Evolutionary conservation across 1,140 invertebrate species (phyloP).

Genomic region (Aphis gossypii): DNA sequence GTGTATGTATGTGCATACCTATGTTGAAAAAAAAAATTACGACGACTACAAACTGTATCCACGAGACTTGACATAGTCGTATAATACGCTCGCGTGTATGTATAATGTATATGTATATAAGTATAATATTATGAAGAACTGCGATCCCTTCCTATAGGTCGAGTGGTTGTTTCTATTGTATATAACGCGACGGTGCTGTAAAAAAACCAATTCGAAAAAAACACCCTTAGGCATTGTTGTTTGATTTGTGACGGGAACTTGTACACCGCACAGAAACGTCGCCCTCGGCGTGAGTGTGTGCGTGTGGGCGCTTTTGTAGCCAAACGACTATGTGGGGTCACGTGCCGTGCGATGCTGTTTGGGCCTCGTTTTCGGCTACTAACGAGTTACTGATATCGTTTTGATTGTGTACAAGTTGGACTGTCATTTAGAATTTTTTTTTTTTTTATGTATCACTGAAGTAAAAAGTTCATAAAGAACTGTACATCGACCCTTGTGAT

Average conservation of each 20-base stretch:
- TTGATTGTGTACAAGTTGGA: constrained; percentile 37
- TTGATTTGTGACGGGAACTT: constrained; percentile 46
- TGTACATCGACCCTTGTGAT: constrained; percentile 8
- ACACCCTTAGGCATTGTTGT: constrained; percentile 20
- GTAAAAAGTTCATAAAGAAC: not conserved
- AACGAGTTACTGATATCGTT: constrained; percentile 56
- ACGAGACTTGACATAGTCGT: not conserved
- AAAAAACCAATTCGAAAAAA: constrained; percentile 8
- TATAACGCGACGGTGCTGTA: not conserved
- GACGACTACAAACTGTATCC: not conserved
- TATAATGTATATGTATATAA: not conserved
- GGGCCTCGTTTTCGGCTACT: constrained; percentile 9
- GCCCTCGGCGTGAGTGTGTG: not conserved
- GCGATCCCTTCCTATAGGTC: not conserved
- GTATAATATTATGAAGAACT: not conserved
- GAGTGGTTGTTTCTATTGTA: constrained; percentile 4
- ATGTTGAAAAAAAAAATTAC: not conserved
- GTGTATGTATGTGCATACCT: not conserved
- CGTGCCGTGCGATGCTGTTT: constrained; percentile 1
- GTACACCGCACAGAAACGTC: not conserved
- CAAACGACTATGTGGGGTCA: not conserved
- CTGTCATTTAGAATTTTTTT: constrained; percentile 12
- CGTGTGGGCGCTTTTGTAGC: not conserved
- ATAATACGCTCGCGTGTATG: not conserved
- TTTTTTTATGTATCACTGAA: not conserved